Conservation (phyloP, 2,797 vertebrate species). For the Pelobates cultripes region DNA sequence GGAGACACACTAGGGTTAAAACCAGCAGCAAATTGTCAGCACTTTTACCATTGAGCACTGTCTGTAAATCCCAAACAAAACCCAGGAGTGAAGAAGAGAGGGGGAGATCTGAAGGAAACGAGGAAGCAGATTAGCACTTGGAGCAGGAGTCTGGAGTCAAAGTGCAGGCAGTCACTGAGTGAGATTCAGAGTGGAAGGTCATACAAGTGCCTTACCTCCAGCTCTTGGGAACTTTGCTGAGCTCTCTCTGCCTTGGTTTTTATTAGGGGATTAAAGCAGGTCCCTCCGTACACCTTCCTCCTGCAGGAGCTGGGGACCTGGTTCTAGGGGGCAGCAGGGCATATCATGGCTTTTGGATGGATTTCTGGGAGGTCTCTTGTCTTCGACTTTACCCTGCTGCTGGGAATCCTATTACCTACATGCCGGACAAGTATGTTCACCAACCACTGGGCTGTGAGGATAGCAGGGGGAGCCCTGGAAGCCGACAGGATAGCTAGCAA, state of each 20-base stretch:
- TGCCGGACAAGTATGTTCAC: conserved; percentile 93
- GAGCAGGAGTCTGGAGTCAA: conserved; percentile 38
- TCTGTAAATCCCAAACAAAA: conserved; percentile 24
- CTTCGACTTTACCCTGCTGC: conserved; percentile 83
- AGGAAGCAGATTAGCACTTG: conserved; percentile 21
- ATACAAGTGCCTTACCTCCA: conserved; percentile 33
- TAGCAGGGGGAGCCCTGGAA: conserved; percentile 84
- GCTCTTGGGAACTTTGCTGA: conserved; percentile 33
- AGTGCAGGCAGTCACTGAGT: conserved; percentile 44
- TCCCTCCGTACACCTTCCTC: background rate
- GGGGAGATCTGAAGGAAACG: conserved; percentile 14
- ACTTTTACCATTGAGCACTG: conserved; percentile 57
- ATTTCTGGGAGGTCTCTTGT: conserved; percentile 70
- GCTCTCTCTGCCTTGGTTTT: background rate
- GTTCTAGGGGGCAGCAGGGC: conserved; percentile 64
- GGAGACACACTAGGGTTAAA: background rate
- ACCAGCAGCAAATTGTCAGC: conserved; percentile 60
- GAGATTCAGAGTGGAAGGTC: conserved; percentile 8
- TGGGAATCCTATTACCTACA: conserved; percentile 82
- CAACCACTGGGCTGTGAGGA: conserved; percentile 98
- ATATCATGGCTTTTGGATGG: conserved; percentile 85
- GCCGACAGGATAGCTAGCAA: conserved; percentile 91
- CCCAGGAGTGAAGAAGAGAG: conserved; percentile 11
- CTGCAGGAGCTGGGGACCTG: conserved; percentile 49
- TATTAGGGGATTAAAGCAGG: background rate